These are phyloP conservation scores for Pomacea canaliculata DNA, from an alignment of 2,888 invertebrate species.

Conservation along the genomic window DNA sequence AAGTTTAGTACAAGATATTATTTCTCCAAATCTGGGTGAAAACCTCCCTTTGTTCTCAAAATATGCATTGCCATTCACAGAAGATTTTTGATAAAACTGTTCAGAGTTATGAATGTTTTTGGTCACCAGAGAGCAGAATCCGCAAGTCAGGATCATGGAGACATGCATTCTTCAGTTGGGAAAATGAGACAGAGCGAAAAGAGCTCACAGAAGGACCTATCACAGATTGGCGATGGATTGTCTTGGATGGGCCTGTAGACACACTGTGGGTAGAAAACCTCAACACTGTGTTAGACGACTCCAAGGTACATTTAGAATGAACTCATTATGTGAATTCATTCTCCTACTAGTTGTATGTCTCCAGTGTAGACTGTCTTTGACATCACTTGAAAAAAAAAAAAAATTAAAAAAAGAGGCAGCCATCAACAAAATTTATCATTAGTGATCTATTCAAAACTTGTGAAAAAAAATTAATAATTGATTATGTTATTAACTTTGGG, in stretches of 20 bases:
- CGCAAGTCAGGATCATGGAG: conserved; percentile 13
- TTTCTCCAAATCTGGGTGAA: too few relatives aligned
- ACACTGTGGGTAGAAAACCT: conserved; percentile 70
- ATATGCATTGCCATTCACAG: too few relatives aligned
- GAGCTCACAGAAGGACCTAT: conserved; percentile 40
- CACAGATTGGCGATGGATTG: conserved; percentile 67
- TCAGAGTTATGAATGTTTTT: too few relatives aligned
- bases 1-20: too few relatives aligned
- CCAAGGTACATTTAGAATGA: conserved; percentile 45
- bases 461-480: too few relatives aligned
- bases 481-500: too few relatives aligned
- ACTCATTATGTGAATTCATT: not conserved
- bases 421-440: too few relatives aligned
- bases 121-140: conserved; percentile 21
- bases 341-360: not conserved
- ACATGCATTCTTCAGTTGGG: conserved; percentile 17
- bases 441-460: too few relatives aligned
- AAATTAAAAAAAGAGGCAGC: not conserved
- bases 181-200: conserved; percentile 40
- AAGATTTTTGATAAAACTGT: too few relatives aligned
- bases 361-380: not conserved
- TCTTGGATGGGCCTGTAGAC: conserved; percentile 69
- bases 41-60: too few relatives aligned
- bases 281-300: conserved; percentile 69
- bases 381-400: not conserved